phyloP scores from a whole-genome alignment of 2,113 vertebrate species.

The Vidua chalybeata region DNA sequence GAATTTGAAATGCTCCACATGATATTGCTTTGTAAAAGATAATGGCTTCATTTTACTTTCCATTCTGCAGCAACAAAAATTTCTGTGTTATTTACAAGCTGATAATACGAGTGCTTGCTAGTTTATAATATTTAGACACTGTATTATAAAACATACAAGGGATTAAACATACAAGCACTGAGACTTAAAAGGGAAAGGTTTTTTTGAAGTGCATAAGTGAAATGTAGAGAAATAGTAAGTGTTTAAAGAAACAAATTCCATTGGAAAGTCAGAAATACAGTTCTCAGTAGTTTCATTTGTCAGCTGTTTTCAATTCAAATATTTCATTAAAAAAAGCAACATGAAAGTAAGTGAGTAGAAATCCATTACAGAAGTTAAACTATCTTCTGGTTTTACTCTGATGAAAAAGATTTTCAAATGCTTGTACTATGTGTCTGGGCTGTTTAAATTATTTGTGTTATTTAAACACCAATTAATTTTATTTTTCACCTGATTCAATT shows the following conservation, averaged over 20 bases:
- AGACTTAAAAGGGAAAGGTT: neutral
- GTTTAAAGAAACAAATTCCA: neutral
- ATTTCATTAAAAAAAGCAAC: neutral
- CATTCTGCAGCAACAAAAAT: neutral
- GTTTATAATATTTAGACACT: neutral
- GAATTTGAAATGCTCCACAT: neutral
- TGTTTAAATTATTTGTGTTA: neutral
- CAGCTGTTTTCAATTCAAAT: neutral
- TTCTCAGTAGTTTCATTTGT: neutral
- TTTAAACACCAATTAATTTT: neutral
- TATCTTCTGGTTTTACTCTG: neutral
- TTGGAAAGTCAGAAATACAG: neutral
- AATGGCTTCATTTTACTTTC: slow-evolving; percentile 39
- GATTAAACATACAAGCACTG: neutral
- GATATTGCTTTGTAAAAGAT: slow-evolving; percentile 45
- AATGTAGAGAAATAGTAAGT: neutral
- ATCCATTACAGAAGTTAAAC: neutral
- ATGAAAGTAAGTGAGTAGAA: neutral
- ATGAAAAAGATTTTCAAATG: neutral
- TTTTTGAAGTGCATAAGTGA: neutral
- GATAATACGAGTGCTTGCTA: neutral
- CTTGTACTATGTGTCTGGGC: neutral
- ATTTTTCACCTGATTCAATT: neutral
- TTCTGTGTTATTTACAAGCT: slow-evolving; percentile 12
- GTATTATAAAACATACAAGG: neutral